A percentile compares a stretch with the other conserved stretches of the same genome.
phyloP scores from a whole-genome alignment of 2,888 invertebrate species.

The Pachymerium ferrugineum region DNA sequence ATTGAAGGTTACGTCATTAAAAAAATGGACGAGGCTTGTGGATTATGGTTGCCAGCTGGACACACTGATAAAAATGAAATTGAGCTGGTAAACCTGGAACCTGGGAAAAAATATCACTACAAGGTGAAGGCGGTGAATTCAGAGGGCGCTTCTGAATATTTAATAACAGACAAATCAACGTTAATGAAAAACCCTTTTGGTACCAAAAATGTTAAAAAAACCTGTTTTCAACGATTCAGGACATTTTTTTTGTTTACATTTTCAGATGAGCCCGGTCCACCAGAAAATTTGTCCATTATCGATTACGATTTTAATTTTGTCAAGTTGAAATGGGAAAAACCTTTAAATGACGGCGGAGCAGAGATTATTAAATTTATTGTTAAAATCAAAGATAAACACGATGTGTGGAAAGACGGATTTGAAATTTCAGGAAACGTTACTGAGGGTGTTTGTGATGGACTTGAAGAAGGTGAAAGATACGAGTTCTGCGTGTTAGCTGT shows the following conservation, averaged over 20 bases:
- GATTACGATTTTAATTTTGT: constrained; percentile 97
- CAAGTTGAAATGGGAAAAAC: constrained; percentile 87
- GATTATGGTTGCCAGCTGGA: constrained; percentile 86
- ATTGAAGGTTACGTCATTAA: constrained; percentile 82
- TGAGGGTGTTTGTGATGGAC: constrained; percentile 79
- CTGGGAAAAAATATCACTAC: constrained; percentile 97
- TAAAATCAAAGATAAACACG: constrained; percentile 87
- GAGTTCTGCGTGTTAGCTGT: constrained; percentile 91
- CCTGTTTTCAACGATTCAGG: too few relatives aligned
- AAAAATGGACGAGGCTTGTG: constrained; percentile 53
- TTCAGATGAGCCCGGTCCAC: constrained; percentile 82
- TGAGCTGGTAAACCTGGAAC: constrained; percentile 75
- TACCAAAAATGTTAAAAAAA: constrained; percentile 44
- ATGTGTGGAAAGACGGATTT: constrained; percentile 84
- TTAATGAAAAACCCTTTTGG: constrained; percentile 98
- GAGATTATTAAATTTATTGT: constrained; percentile 92
- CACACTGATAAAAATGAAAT: constrained; percentile 70
- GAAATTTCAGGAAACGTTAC: constrained; percentile 83
- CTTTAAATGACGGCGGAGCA: constrained; percentile 88
- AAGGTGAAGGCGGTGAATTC: constrained; percentile 96
- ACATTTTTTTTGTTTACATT: constrained; percentile 31
- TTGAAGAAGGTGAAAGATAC: constrained; percentile 89
- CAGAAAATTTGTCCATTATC: constrained; percentile 78
- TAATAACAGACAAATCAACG: constrained; percentile 88
- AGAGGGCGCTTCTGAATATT: constrained; percentile 94